These are phyloP conservation scores for Drosophila auraria DNA, from an alignment of 1,140 invertebrate genomes.

Conservation along the genomic window DNA sequence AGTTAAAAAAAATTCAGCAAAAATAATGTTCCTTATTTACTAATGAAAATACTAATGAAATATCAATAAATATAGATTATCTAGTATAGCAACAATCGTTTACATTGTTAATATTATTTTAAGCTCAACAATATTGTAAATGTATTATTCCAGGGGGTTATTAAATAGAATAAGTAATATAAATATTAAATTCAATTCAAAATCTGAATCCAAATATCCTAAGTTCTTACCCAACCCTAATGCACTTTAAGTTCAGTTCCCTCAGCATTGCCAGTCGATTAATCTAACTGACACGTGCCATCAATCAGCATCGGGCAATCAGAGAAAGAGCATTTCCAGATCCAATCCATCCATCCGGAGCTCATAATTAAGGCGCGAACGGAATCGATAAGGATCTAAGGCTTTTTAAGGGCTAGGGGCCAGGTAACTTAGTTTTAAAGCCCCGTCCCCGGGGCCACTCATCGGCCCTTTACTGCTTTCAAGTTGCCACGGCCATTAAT, in stretches of 20 bases:
- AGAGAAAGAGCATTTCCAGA: slow-evolving; percentile 59
- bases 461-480: slow-evolving; percentile 38
- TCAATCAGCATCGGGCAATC: slow-evolving; percentile 73
- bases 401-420: not conserved
- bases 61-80: too few species aligned
- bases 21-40: too few species aligned
- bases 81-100: too few species aligned
- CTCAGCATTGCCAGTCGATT: slow-evolving; percentile 17
- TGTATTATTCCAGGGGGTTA: too few species aligned
- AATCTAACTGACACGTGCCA: slow-evolving; percentile 31
- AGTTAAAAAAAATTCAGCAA: too few species aligned
- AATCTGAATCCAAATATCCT: not conserved
- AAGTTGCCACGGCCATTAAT: slow-evolving; percentile 59
- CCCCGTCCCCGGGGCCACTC: slow-evolving; percentile 20
- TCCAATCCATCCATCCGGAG: slow-evolving; percentile 26
- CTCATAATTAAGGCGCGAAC: slow-evolving; percentile 42
- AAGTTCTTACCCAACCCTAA: not conserved
- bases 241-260: not conserved
- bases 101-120: too few species aligned
- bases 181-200: not conserved
- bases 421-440: slow-evolving; percentile 47
- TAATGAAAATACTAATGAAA: not conserved
- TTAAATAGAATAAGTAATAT: too few species aligned
- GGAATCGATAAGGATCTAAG: slow-evolving; percentile 28
- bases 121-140: too few species aligned